These are phyloP conservation scores for Orthosia incerta DNA, from an alignment of 2,888 invertebrate species.

Conservation along the genomic window DNA sequence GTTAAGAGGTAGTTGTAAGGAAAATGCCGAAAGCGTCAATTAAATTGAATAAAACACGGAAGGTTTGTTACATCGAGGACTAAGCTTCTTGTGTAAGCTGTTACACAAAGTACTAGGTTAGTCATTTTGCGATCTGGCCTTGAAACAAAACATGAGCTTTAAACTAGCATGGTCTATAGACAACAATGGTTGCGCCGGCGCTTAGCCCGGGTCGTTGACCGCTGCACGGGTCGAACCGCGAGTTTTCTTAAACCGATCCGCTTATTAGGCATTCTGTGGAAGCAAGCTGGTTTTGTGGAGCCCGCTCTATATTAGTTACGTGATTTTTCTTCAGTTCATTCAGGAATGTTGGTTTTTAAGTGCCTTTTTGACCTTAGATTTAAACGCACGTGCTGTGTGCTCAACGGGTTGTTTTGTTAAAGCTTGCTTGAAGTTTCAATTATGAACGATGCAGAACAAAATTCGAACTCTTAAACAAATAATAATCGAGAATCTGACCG, in stretches of 20 bases:
- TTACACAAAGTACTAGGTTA: conserved; percentile 50
- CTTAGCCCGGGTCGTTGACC: conserved; percentile 84
- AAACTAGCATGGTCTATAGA: conserved; percentile 79
- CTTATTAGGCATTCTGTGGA: conserved; percentile 87
- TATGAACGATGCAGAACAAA: neutral
- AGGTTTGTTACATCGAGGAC: conserved; percentile 2
- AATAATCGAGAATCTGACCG: neutral
- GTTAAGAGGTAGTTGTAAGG: neutral
- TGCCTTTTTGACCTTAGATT: conserved; percentile 40
- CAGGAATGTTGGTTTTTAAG: conserved; percentile 47
- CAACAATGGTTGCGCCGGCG: conserved; percentile 88
- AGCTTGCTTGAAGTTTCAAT: neutral
- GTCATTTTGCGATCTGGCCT: conserved; percentile 74
- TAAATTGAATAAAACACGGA: conserved; percentile 4
- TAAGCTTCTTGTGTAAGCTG: conserved; percentile 34
- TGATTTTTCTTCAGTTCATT: conserved; percentile 60
- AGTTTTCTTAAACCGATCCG: conserved; percentile 88
- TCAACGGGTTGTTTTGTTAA: conserved; percentile 9
- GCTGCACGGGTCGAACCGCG: conserved; percentile 84
- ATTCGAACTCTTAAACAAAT: neutral
- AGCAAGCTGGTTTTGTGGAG: conserved; percentile 72
- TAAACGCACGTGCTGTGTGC: conserved; percentile 30
- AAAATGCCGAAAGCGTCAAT: conserved; percentile 7
- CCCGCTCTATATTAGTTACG: conserved; percentile 75
- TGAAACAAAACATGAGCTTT: conserved; percentile 75